A percentile compares a stretch with the other conserved stretches of the same genome.
phyloP scores from a whole-genome alignment of 2,888 invertebrate species.

The Digitonthophagus gazella region DNA sequence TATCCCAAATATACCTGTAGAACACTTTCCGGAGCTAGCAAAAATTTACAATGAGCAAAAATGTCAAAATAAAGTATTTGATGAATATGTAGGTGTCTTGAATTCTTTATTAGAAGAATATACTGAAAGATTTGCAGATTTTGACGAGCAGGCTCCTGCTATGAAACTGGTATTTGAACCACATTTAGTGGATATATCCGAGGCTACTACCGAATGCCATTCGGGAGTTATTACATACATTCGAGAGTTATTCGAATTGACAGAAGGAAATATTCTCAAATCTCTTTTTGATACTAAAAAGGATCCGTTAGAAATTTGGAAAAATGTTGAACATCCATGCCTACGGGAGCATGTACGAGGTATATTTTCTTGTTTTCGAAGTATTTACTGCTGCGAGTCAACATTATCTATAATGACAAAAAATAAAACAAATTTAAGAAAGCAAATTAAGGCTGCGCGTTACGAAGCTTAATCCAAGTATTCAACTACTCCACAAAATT shows the following conservation, averaged over 20 bases:
- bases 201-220: no score
- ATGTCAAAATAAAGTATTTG: neutral
- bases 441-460: constrained; percentile 12
- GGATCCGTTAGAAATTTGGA: constrained; percentile 10
- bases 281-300: neutral
- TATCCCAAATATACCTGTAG: no score
- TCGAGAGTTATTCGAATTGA: neutral
- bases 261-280: constrained; percentile 13
- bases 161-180: constrained; percentile 18
- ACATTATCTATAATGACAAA: constrained; percentile 6
- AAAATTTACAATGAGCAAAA: no score
- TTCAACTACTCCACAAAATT: constrained; percentile 5
- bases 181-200: constrained; percentile 10
- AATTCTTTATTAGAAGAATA: constrained; percentile 12
- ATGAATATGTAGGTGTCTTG: neutral
- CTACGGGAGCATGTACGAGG: no score
- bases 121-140: constrained; percentile 19
- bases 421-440: constrained; percentile 18
- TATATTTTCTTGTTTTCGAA: constrained; percentile 18
- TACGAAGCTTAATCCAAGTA: neutral
- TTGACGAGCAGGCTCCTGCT: constrained; percentile 21
- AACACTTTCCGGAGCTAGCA: no score
- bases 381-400: neutral
- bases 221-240: no score
- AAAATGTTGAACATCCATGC: constrained; percentile 13